Evolutionary conservation across 2,113 vertebrate species (phyloP), one percentile per base, ranked within the genome.

Genomic region (Clarias macrocephalus): DNA sequence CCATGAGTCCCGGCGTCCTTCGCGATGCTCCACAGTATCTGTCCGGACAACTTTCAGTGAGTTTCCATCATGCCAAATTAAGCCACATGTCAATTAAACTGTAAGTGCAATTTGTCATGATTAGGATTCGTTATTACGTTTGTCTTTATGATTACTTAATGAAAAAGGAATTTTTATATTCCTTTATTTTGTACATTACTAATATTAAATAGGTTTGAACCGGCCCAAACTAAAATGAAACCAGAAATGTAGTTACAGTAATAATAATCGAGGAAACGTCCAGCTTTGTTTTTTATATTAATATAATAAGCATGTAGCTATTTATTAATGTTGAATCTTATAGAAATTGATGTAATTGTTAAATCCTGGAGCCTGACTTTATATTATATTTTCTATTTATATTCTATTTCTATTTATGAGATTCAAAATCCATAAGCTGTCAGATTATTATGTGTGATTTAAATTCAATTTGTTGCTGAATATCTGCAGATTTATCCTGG

Each of bases 41-140:
- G 87, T 96, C 97, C 59, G 97, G 96, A 96, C 97, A 97, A 92
- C 95, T 98, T 91, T 97, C 96, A 92, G 98, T 99, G 96, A 94
- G 98, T 98, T 95, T 86, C 87, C 88, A 92, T 7, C 60, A 85
- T 30, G 37, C 72, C 21, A 3, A 15, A n/a, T 15, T n/a, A 57
- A 57, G 2, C 54, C 30, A 57, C 12, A 57, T 3, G 13, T n/a
- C 70, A 73, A 11, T 73, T 73, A 11, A 42, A 21, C 30, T 37
- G 33, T 9, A 72, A 9, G 15, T 19, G 9, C 9, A 11, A 15
- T 79, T 79, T 79, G 52, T 18, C 15, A 79, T 56, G 75, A 57
- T 54, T 52, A 13, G 2, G 25, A 15, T 54, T 54, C 8, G n/a
- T n/a, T 25, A 25, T 76, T 13, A 76, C 21, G 33, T 73, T 42